Evolutionary conservation across 2,797 vertebrate genomes (phyloP), one percentile per base, ranked within the genome.

Genomic region (Benthosema pterotum): DNA sequence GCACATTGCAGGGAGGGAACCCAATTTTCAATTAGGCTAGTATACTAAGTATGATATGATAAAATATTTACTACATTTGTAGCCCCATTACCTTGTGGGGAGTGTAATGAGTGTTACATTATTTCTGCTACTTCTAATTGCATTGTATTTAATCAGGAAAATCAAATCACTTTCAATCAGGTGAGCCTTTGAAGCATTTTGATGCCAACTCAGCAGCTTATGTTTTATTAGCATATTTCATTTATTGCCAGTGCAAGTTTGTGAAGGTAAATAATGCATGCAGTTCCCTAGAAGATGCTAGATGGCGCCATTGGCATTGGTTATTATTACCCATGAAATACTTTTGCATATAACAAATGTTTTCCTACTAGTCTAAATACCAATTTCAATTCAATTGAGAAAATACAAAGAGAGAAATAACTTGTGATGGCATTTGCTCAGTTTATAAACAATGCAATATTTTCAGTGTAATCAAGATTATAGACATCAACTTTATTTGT

Each of bases 361-460:
- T 11, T 52, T 13, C 5, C 19, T 2, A 18, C 17, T 11, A 22
- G 17, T 25, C 16, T 49, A 16, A 25, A 25, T 25, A 3, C 15
- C 1, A 15, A 22, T 18, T 19, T 28, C 3, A 1, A 32, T 46
- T 5, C 2, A 0, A 28, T 11, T 0, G 4, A 46, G 3, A 8
- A 12, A 12, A 16, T 12, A 28, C 19, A 43, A n/a, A n/a, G 12
- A 25, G 15, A 38, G 1, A 12, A 38, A 14, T 52, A 47, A 63
- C 32, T 72, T 63, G 46, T 28, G 18, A 53, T 70, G 42, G 50
- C 42, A 56, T 91, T 90, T 90, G 87, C 85, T 91, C 38, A 25
- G 18, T 50, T 64, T 69, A 64, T 72, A 52, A 65, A 15, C 38
- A 58, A 28, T 71, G 45, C 32, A 83, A 80, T 15, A 2, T 55